Base-by-base conservation (phyloP, 2,888 invertebrate species). In the Nephrotoma guestfalica region DNA sequence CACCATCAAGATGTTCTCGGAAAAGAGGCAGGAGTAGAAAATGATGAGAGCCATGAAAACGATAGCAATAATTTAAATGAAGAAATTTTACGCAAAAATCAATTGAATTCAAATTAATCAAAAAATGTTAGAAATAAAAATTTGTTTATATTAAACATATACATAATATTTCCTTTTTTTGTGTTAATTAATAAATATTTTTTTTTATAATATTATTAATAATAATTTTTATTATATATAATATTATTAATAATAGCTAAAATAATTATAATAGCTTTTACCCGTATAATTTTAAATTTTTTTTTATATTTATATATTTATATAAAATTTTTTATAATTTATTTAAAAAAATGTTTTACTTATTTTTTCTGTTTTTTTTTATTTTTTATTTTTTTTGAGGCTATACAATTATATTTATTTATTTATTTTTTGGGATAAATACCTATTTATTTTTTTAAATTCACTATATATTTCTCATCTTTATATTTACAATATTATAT, bases 1-100 rank as follows among this genome's bases (percentile, higher is more conserved):
- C 71, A 71, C 7, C 71, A 6, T 30, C 3, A 43, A 9, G 71
- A 30, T 2, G 30, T 71, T 71, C 30, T 11, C 30, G 43, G 11
- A 6, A 11, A 43, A 6, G 43, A 43, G 43, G 6, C 43, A 5
- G 87, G 86, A n/a, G 87, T 57, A n/a, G 30, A 86, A 85, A 84
- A 86, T 45, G 87, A 85, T 40, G 86, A 87, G 85, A 83, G 85
- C 41, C 87, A 85, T 30, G 87, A 87, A 87, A 88, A 88, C 88
- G 88, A 88, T 88, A 87, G 88, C 88, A 88, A 88, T 57, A 87
- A 87, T 87, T 88, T 84, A 41, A n/a, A 84, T 42, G 84, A 84
- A 15, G 84, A 84, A 84, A 15, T 84, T 41, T 41, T 41, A 84
- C 84, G 84, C 15, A 84, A 84, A 84, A 84, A 84, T 84, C 42